Conservation (phyloP, 2,113 vertebrate species). For the Ptilorrhoa leucosticta region DNA sequence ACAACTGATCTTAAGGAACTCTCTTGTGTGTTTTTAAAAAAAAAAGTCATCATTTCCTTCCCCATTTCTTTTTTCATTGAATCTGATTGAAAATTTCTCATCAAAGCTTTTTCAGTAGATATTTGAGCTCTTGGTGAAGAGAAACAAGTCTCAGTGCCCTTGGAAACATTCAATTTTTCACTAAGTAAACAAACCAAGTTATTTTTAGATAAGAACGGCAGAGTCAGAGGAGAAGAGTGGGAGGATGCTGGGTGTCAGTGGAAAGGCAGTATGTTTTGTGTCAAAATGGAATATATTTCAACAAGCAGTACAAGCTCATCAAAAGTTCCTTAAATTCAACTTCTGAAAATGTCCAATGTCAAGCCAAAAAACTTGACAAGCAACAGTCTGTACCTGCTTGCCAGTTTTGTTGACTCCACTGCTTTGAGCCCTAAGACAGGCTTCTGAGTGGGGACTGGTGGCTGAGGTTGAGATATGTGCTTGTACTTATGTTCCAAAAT, state of each 20-base stretch:
- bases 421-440: neutral
- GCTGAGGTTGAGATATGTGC: neutral
- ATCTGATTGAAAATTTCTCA: constrained; percentile 21
- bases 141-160: neutral
- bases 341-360: neutral
- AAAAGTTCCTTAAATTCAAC: neutral
- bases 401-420: neutral
- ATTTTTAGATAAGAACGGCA: constrained; percentile 23
- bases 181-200: constrained; percentile 35
- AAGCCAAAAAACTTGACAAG: neutral
- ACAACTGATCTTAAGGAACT: neutral
- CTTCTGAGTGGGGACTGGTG: neutral
- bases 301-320: neutral
- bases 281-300: constrained; percentile 16
- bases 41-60: neutral
- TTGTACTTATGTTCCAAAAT: neutral
- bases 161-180: constrained; percentile 33
- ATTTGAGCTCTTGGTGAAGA: constrained; percentile 6
- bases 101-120: constrained; percentile 22
- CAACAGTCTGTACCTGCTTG: neutral
- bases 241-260: neutral
- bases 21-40: neutral
- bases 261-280: neutral
- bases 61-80: neutral
- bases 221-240: neutral